phyloP scores from a whole-genome alignment of 2,113 vertebrate genomes.

The Echinops telfairi region DNA sequence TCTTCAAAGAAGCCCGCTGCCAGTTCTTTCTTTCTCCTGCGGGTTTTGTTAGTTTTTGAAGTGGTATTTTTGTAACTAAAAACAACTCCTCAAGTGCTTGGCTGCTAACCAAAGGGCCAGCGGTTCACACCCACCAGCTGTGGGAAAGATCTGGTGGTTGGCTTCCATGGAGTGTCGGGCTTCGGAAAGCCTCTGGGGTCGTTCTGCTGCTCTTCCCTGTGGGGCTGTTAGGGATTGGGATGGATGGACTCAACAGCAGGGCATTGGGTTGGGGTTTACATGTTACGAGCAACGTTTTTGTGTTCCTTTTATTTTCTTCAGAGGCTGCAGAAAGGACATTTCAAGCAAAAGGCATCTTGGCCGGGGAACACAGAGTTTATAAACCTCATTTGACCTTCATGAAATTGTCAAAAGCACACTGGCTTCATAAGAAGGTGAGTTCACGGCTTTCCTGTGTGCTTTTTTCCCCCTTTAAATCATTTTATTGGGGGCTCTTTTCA shows the following conservation, averaged over 20 bases:
- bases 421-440: conserved; percentile 91
- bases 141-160: not conserved
- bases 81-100: not conserved
- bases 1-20: not conserved
- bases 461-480: no score
- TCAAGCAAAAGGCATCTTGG: conserved; percentile 91
- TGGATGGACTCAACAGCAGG: no score
- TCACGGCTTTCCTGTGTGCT: conserved; percentile 31
- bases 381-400: conserved; percentile 98
- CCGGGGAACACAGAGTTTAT: conserved; percentile 90
- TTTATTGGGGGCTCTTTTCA: no score
- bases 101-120: not conserved
- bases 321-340: conserved; percentile 91
- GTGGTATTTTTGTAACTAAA: conserved; percentile 6
- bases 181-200: not conserved
- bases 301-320: conserved; percentile 79
- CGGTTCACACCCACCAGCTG: not conserved
- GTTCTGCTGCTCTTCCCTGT: not conserved
- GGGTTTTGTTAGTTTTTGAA: conserved; percentile 7
- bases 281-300: conserved; percentile 40
- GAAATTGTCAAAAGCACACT: conserved; percentile 94
- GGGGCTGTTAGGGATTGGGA: not conserved
- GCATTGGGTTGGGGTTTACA: not conserved
- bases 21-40: not conserved
- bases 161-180: not conserved